Evolutionary conservation across 2,113 vertebrate genomes (phyloP).

Genomic region (Zosterops japonicus): DNA sequence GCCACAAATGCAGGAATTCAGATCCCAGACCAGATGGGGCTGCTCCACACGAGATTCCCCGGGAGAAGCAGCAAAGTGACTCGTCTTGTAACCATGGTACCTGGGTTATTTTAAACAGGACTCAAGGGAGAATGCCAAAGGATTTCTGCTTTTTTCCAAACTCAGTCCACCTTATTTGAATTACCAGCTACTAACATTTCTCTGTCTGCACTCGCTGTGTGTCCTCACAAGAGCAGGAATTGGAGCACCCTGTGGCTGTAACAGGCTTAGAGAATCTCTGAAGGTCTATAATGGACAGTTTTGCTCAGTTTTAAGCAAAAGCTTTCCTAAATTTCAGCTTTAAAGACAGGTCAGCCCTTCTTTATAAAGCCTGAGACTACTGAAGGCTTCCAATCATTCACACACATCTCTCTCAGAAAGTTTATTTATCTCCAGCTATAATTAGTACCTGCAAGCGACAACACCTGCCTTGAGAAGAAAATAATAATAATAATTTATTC

Average conservation of each 20-base stretch:
- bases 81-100: slow-evolving; percentile 38
- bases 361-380: neutral
- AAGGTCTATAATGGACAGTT: accelerated
- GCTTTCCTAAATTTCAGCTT: neutral
- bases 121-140: slow-evolving; percentile 2
- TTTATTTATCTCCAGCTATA: neutral
- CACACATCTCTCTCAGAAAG: neutral
- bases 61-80: neutral
- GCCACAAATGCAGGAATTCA: neutral
- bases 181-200: neutral
- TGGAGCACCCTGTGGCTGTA: neutral
- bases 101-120: slow-evolving; percentile 44
- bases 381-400: neutral
- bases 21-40: slow-evolving; percentile 9
- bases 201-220: neutral
- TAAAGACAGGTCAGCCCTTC: neutral
- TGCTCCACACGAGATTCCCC: neutral
- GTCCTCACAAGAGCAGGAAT: neutral
- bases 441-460: neutral
- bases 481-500: neutral
- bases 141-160: neutral
- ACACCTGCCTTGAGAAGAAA: neutral
- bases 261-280: accelerated
- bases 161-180: neutral
- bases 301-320: neutral